These are phyloP conservation scores for Salvator merianae DNA, from an alignment of 2,113 vertebrate genomes.

Conservation along the genomic window DNA sequence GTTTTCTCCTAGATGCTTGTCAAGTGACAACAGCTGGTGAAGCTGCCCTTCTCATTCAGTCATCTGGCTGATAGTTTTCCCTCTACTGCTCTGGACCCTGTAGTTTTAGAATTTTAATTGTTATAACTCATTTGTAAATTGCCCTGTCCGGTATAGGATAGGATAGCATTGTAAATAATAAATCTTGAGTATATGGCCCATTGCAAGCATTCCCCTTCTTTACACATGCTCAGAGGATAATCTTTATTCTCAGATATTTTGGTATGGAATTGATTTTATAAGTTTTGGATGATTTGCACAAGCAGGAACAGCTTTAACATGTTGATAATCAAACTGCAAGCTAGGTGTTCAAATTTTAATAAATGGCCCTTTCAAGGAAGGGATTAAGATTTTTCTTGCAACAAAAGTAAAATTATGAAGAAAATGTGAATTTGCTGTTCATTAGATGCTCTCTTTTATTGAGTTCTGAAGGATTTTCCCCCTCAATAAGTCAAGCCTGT, in stretches of 20 bases:
- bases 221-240: not conserved
- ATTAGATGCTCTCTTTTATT: not conserved
- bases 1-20: too few relatives aligned
- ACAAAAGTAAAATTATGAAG: not conserved
- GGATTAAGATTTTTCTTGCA: not conserved
- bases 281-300: not conserved
- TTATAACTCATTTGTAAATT: too few relatives aligned
- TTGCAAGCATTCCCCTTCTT: too few relatives aligned
- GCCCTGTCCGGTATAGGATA: too few relatives aligned
- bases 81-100: too few relatives aligned
- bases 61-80: too few relatives aligned
- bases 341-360: not conserved
- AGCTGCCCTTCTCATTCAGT: too few relatives aligned
- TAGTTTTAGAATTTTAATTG: too few relatives aligned
- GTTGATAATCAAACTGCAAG: not conserved
- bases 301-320: not conserved
- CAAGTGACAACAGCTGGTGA: too few relatives aligned
- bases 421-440: not conserved
- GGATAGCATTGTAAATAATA: too few relatives aligned
- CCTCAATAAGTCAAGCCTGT: slow-evolving; percentile 29
- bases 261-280: not conserved
- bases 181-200: too few relatives aligned
- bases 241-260: not conserved
- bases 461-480: slow-evolving; percentile 13
- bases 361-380: not conserved